A percentile compares a stretch with the other conserved stretches of the same genome.
Conservation (phyloP, 1,140 invertebrate genomes). For the Caenorhabditis remanei region DNA sequence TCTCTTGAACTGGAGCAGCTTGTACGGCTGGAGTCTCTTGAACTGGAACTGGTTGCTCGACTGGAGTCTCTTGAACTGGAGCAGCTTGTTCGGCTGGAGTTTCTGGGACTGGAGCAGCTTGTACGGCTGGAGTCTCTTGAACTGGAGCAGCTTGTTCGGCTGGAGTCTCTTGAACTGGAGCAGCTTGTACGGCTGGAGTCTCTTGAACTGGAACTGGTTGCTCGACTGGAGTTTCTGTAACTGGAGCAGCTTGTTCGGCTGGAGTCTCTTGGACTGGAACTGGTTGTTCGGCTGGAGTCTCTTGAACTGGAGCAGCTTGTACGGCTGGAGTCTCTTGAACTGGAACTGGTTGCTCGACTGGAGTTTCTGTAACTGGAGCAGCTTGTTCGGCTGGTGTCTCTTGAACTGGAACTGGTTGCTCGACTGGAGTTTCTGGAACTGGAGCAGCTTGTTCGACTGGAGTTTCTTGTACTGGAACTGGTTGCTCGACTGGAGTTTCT, state of each 20-base stretch:
- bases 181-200: constrained; percentile 1
- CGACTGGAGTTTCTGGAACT: not conserved
- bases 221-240: not conserved
- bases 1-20: constrained; percentile 37
- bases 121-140: constrained; percentile 12
- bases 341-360: not conserved
- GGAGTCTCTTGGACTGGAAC: too few species aligned
- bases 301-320: constrained; percentile 8
- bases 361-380: not conserved
- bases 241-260: constrained; percentile 27
- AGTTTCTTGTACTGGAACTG: not conserved
- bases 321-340: not conserved
- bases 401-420: not conserved
- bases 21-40: not conserved
- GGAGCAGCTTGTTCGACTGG: constrained; percentile 5
- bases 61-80: constrained; percentile 26
- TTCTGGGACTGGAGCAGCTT: too few species aligned
- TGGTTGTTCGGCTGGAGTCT: not conserved
- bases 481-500: not conserved
- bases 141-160: constrained; percentile 9
- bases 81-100: too few species aligned
- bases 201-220: not conserved
- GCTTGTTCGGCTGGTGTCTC: constrained; percentile 13
- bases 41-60: not conserved
- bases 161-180: not conserved